Conservation (phyloP, 2,888 invertebrate genomes). For the Galerucella nymphaeae region DNA sequence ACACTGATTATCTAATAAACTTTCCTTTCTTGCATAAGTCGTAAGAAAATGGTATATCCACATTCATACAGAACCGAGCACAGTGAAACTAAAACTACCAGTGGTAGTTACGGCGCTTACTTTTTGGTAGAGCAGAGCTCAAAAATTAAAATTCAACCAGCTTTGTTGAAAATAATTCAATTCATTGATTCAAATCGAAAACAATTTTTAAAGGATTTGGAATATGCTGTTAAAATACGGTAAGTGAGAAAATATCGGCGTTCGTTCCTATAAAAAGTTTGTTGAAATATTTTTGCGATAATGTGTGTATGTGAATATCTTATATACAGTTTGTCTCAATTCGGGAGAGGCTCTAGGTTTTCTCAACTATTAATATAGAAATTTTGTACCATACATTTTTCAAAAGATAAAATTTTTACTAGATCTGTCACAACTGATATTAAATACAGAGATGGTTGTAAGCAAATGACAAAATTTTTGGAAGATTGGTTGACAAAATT, state of each 20-base stretch:
- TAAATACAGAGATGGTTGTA: slow-evolving; percentile 56
- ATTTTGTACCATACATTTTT: slow-evolving; percentile 27
- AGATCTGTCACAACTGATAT: slow-evolving; percentile 60
- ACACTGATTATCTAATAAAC: slow-evolving; percentile 60
- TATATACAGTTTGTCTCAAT: too few species aligned
- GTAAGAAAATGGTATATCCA: slow-evolving; percentile 59
- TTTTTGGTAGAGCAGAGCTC: slow-evolving; percentile 54
- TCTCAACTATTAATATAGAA: slow-evolving; percentile 46
- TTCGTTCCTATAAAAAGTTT: too few species aligned
- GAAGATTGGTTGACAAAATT: slow-evolving; percentile 62
- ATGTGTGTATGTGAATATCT: too few species aligned
- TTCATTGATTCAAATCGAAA: slow-evolving; percentile 61
- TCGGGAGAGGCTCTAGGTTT: too few species aligned
- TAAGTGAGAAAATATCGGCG: slow-evolving; percentile 55
- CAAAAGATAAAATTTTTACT: slow-evolving; percentile 41
- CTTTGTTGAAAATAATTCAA: slow-evolving; percentile 61
- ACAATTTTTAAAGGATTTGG: slow-evolving; percentile 50
- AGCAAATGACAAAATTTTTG: slow-evolving; percentile 59
- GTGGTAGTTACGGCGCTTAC: slow-evolving; percentile 60
- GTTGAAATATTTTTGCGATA: too few species aligned
- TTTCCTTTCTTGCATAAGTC: slow-evolving; percentile 59
- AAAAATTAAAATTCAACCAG: slow-evolving; percentile 61
- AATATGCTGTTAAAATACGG: slow-evolving; percentile 16
- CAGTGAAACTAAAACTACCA: slow-evolving; percentile 63
- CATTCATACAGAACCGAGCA: slow-evolving; percentile 62